Conservation (phyloP, 2,888 invertebrate genomes). For the Myathropa florea region DNA sequence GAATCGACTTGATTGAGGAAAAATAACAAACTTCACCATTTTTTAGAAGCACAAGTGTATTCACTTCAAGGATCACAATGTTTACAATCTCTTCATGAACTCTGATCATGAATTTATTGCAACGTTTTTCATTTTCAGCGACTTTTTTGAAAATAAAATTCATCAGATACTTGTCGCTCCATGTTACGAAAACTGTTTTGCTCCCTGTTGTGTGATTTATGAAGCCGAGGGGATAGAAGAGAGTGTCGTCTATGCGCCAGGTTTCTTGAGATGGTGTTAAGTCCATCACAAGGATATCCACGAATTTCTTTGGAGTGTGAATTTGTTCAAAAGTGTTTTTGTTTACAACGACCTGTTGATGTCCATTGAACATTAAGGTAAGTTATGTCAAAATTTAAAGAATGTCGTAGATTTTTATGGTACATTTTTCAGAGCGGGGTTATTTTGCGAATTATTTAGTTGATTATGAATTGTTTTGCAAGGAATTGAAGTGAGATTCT, state of each 20-base stretch:
- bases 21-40: constrained; percentile 78
- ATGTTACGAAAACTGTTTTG: constrained; percentile 78
- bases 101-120: constrained; percentile 66
- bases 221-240: constrained; percentile 77
- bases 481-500: background rate
- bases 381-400: background rate
- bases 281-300: constrained; percentile 11
- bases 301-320: background rate
- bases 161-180: constrained; percentile 77
- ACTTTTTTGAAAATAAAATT: constrained; percentile 78
- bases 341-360: constrained; percentile 42
- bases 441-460: too few species aligned
- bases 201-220: constrained; percentile 75
- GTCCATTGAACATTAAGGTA: background rate
- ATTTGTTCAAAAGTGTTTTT: constrained; percentile 2
- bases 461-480: too few species aligned
- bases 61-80: constrained; percentile 77
- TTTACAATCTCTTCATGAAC: constrained; percentile 72
- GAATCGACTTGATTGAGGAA: constrained; percentile 77
- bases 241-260: constrained; percentile 77
- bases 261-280: constrained; percentile 41
- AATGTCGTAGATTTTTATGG: background rate
- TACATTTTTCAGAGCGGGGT: background rate
- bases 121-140: constrained; percentile 56
- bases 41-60: constrained; percentile 76